Percentiles rank a stretch among this genome's conserved stretches.
phyloP scores from a whole-genome alignment of 2,797 vertebrate genomes.

The Phylloscopus collybita region DNA sequence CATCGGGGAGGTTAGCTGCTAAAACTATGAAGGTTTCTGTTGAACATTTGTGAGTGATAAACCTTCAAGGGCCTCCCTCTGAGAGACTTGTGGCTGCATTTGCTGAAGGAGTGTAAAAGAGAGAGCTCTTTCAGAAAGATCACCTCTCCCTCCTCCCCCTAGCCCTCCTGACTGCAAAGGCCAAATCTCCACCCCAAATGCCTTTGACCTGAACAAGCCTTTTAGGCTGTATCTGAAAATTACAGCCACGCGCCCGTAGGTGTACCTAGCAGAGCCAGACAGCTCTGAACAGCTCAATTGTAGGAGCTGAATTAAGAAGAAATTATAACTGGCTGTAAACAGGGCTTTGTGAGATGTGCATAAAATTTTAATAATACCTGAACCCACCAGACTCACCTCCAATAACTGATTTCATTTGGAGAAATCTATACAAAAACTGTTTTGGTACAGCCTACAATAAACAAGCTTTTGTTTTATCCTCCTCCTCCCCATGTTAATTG shows the following conservation, averaged over 20 bases:
- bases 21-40: background rate
- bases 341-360: background rate
- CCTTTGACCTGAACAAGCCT: background rate
- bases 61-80: background rate
- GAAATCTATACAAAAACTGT: background rate
- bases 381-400: background rate
- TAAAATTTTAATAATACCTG: background rate
- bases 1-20: background rate
- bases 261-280: background rate
- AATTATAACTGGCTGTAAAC: background rate
- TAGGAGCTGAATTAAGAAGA: background rate
- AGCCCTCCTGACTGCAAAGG: background rate
- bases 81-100: background rate
- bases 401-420: background rate
- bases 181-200: background rate
- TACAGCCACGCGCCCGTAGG: accelerated
- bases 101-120: background rate
- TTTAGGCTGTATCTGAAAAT: background rate
- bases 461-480: conserved; percentile 33
- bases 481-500: background rate
- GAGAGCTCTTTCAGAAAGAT: conserved; percentile 6
- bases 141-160: background rate
- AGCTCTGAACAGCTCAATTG: background rate
- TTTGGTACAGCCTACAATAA: background rate
- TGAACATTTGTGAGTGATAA: background rate